phyloP scores from a whole-genome alignment of 1,140 invertebrate species.

The Eupristina koningsbergeri region DNA sequence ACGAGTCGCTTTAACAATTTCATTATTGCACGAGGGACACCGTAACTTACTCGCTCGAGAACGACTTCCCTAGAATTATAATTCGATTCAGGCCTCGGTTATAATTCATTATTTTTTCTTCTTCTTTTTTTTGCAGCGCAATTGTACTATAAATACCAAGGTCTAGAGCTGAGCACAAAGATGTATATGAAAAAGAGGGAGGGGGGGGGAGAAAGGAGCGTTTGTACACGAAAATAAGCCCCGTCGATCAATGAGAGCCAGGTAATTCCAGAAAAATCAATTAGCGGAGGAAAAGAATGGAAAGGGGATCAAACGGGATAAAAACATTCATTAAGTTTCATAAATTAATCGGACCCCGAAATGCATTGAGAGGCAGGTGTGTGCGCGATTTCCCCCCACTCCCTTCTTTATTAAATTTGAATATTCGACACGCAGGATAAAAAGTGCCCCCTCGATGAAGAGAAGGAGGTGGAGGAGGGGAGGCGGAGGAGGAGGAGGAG shows the following conservation, averaged over 20 bases:
- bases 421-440: conserved; percentile 48
- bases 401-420: conserved; percentile 43
- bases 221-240: background rate
- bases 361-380: conserved; percentile 19
- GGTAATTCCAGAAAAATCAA: conserved; percentile 10
- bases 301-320: no score
- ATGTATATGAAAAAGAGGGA: no score
- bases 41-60: background rate
- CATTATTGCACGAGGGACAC: background rate
- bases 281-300: background rate
- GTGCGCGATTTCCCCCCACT: background rate
- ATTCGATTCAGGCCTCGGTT: background rate
- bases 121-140: background rate
- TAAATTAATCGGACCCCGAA: conserved; percentile 23
- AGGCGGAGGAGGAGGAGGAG: background rate
- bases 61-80: background rate
- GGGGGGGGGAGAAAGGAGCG: background rate
- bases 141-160: background rate
- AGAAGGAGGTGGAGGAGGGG: background rate
- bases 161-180: background rate
- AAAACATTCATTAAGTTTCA: conserved; percentile 35
- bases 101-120: background rate
- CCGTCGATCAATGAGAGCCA: background rate
- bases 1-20: background rate
- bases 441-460: background rate